Evolutionary conservation across 2,113 vertebrate species (phyloP).

Genomic region (Takifugu bimaculatus): DNA sequence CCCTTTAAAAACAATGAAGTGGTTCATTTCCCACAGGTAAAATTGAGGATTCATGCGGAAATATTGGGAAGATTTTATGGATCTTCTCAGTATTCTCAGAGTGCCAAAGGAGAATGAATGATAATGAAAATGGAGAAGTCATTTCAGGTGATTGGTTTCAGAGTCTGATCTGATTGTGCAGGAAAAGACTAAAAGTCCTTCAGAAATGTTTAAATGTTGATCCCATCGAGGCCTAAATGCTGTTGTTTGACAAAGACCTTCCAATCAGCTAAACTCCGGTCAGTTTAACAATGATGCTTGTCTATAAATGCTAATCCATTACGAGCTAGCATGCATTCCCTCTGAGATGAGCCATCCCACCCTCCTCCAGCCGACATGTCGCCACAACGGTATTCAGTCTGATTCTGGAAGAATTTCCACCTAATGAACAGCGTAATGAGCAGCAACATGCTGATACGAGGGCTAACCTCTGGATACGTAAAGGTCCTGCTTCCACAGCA

Average conservation of each 20-base stretch:
- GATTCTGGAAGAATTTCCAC: conserved; percentile 16
- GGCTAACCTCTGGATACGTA: conserved; percentile 1
- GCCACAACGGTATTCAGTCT: conserved; percentile 10
- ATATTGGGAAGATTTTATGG: no score
- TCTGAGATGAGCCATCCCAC: conserved; percentile 10
- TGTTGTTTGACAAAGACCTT: no score
- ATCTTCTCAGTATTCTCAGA: no score
- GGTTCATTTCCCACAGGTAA: not conserved
- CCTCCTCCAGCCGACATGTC: conserved; percentile 23
- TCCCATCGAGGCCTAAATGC: no score
- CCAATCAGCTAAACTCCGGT: not conserved
- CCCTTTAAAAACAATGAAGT: not conserved
- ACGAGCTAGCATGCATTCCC: not conserved
- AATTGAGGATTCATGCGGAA: no score
- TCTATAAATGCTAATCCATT: conserved; percentile 4
- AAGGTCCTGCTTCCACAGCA: not conserved
- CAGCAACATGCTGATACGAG: not conserved
- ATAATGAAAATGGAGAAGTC: no score
- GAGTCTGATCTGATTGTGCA: no score
- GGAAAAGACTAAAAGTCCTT: no score
- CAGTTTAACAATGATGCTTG: not conserved
- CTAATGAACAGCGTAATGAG: conserved; percentile 23
- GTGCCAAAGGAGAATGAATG: no score
- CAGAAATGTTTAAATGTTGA: no score
- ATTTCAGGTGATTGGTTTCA: no score